Percentiles rank a stretch among this genome's conserved stretches.
phyloP scores from a whole-genome alignment of 2,797 vertebrate genomes.

The Chlorospingus flavigularis region DNA sequence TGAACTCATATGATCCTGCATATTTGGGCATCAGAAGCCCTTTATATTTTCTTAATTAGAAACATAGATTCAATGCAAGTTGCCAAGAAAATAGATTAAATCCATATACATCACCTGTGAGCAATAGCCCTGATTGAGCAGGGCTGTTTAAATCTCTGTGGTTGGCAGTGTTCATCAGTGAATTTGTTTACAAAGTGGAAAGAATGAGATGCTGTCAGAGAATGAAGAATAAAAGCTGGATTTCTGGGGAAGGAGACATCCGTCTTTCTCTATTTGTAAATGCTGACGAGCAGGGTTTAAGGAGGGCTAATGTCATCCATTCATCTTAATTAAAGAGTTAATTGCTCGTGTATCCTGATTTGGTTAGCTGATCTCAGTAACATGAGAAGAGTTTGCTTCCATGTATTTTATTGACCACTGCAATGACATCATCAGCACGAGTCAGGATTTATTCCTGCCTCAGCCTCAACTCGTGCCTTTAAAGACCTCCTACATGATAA shows the following conservation, averaged over 20 bases:
- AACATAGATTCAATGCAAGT: conserved; percentile 25
- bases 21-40: neutral
- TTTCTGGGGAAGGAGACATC: conserved; percentile 75
- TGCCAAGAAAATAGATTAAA: conserved; percentile 32
- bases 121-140: conserved; percentile 41
- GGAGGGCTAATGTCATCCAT: conserved; percentile 80
- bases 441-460: conserved; percentile 73
- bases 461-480: conserved; percentile 69
- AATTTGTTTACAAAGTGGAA: conserved; percentile 71
- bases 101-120: conserved; percentile 32
- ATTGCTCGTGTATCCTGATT: conserved; percentile 80
- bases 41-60: conserved; percentile 47
- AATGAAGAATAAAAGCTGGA: conserved; percentile 76
- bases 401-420: conserved; percentile 75
- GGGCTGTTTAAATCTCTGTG: conserved; percentile 39
- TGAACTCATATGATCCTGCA: neutral
- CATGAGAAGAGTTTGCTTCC: conserved; percentile 65
- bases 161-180: conserved; percentile 21
- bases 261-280: conserved; percentile 79
- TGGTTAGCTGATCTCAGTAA: conserved; percentile 69
- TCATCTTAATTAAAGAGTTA: conserved; percentile 86
- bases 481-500: conserved; percentile 77
- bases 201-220: conserved; percentile 68
- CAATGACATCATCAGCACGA: conserved; percentile 76
- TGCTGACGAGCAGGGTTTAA: conserved; percentile 81